Evolutionary conservation across 1,140 invertebrate species (phyloP).

Genomic region (Palaemon carinicauda): DNA sequence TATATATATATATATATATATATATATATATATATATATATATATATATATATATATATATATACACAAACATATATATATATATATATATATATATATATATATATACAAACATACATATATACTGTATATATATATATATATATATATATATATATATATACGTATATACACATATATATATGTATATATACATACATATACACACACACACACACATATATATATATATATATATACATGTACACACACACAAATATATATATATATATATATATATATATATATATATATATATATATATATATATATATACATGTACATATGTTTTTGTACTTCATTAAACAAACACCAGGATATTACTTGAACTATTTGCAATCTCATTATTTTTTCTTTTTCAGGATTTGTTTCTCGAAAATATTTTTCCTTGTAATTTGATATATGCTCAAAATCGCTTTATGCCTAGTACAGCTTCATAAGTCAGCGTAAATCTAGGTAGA

Average conservation of each 20-base stretch:
- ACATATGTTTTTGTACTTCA: not conserved
- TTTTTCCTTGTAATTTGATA: too few relatives aligned
- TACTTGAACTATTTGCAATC: too few relatives aligned
- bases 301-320: not conserved
- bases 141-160: conserved; percentile 18
- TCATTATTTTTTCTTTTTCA: too few relatives aligned
- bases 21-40: not conserved
- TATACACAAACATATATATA: not conserved
- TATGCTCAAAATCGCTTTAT: too few relatives aligned
- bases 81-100: conserved; percentile 10
- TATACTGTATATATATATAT: conserved; percentile 22
- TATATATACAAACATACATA: not conserved
- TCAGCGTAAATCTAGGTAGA: too few relatives aligned
- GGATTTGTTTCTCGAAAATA: too few relatives aligned
- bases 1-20: not conserved
- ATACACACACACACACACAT: not conserved
- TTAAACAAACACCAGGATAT: too few relatives aligned
- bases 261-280: conserved; percentile 22
- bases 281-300: conserved; percentile 4
- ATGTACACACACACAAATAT: not conserved
- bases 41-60: not conserved
- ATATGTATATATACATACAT: not conserved
- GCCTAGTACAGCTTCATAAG: too few relatives aligned
- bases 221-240: conserved; percentile 9
- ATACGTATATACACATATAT: not conserved